Evolutionary conservation across 2,888 invertebrate genomes (phyloP).

Genomic region (Drymonia ruficornis): DNA sequence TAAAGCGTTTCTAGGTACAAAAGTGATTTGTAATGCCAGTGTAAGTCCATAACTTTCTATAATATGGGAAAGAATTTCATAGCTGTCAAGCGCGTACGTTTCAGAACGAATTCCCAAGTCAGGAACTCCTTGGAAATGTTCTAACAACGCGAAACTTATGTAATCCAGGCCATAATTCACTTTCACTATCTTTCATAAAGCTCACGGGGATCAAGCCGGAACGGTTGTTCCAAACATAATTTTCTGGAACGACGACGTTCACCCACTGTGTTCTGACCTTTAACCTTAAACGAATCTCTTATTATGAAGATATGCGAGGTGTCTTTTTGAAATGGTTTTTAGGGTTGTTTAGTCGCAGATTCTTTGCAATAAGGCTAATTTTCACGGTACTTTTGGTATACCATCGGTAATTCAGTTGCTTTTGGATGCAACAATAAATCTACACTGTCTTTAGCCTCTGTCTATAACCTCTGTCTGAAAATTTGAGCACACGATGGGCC

Average conservation of each 20-base stretch:
- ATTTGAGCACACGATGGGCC: too few relatives aligned
- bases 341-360: constrained; percentile 19
- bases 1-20: too few relatives aligned
- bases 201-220: constrained; percentile 24
- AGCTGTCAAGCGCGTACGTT: too few relatives aligned
- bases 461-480: too few relatives aligned
- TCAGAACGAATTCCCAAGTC: not conserved
- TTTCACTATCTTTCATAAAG: constrained; percentile 20
- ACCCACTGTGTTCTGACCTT: constrained; percentile 23
- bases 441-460: too few relatives aligned
- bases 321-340: constrained; percentile 19
- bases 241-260: constrained; percentile 29
- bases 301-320: constrained; percentile 18
- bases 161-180: constrained; percentile 32
- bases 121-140: constrained; percentile 17
- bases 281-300: constrained; percentile 26
- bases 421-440: too few relatives aligned
- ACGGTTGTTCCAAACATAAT: constrained; percentile 33
- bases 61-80: too few relatives aligned
- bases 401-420: too few relatives aligned
- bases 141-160: constrained; percentile 19
- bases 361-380: not conserved
- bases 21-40: too few relatives aligned
- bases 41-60: too few relatives aligned
- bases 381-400: too few relatives aligned